These are phyloP conservation scores for Microctonus aethiopoides DNA, from an alignment of 2,888 invertebrate species.

Conservation along the genomic window DNA sequence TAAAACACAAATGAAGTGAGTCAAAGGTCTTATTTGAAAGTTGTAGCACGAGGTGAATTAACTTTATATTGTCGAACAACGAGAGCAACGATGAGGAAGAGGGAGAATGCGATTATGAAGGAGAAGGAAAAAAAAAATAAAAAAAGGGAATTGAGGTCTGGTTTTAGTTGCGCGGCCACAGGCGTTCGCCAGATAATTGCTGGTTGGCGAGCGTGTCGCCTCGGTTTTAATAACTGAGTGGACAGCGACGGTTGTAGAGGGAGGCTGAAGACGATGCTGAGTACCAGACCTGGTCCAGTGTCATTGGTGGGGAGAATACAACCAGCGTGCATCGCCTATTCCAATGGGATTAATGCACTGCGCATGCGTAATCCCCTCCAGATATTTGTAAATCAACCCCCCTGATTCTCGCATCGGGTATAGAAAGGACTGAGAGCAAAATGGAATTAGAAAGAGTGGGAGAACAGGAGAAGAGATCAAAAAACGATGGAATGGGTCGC, in stretches of 20 bases:
- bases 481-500: not conserved
- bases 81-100: too few relatives aligned
- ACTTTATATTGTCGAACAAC: too few relatives aligned
- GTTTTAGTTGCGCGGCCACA: constrained; percentile 50
- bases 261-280: constrained; percentile 48
- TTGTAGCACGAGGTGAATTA: too few relatives aligned
- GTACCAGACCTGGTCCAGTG: constrained; percentile 36
- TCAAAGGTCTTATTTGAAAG: too few relatives aligned
- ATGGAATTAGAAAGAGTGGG: constrained; percentile 15
- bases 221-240: constrained; percentile 65
- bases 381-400: constrained; percentile 59
- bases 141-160: not conserved
- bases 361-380: constrained; percentile 60
- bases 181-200: constrained; percentile 64
- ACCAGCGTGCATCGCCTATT: constrained; percentile 30
- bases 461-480: constrained; percentile 5
- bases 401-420: constrained; percentile 45
- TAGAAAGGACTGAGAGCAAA: not conserved
- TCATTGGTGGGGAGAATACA: constrained; percentile 50
- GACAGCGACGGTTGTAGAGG: constrained; percentile 60
- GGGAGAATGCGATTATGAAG: not conserved
- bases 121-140: not conserved
- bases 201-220: constrained; percentile 63
- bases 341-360: constrained; percentile 30
- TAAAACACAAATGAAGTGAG: too few relatives aligned